Conservation (phyloP, 2,888 invertebrate species). For the Cryptocheilus praepositus region DNA sequence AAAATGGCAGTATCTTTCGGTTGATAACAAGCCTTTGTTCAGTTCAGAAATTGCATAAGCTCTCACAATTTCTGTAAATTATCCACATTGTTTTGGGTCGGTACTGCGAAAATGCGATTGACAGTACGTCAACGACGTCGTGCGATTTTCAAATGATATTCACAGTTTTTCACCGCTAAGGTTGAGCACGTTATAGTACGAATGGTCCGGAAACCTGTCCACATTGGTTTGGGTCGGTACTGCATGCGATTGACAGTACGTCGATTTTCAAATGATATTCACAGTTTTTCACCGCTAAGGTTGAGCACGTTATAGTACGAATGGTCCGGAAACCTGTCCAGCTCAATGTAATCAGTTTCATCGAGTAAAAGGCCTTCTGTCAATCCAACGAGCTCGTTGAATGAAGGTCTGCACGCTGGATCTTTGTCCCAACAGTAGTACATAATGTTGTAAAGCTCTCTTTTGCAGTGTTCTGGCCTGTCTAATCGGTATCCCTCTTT, state of each 20-base stretch:
- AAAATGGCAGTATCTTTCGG: neutral
- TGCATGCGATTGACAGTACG: neutral
- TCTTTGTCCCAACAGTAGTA: slow-evolving; percentile 96
- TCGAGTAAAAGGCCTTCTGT: slow-evolving; percentile 90
- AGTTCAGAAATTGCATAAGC: neutral
- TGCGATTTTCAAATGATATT: slow-evolving; percentile 39
- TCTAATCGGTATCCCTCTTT: slow-evolving; percentile 92
- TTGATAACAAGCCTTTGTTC: neutral
- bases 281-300: slow-evolving; percentile 89
- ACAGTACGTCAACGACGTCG: no score
- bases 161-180: slow-evolving; percentile 89
- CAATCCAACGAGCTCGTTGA: slow-evolving; percentile 87
- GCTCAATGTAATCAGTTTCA: slow-evolving; percentile 94
- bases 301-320: slow-evolving; percentile 92
- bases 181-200: slow-evolving; percentile 91
- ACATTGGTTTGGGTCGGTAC: slow-evolving; percentile 68
- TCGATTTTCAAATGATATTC: slow-evolving; percentile 48
- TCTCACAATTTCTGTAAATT: neutral
- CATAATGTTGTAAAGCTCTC: slow-evolving; percentile 96
- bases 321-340: slow-evolving; percentile 94
- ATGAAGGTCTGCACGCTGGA: slow-evolving; percentile 88
- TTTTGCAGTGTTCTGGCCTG: slow-evolving; percentile 94
- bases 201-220: slow-evolving; percentile 94
- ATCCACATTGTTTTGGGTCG: neutral
- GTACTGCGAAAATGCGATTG: no score